Evolutionary conservation across 2,113 vertebrate genomes (phyloP).

Genomic region (Aspiorhynchus laticeps): DNA sequence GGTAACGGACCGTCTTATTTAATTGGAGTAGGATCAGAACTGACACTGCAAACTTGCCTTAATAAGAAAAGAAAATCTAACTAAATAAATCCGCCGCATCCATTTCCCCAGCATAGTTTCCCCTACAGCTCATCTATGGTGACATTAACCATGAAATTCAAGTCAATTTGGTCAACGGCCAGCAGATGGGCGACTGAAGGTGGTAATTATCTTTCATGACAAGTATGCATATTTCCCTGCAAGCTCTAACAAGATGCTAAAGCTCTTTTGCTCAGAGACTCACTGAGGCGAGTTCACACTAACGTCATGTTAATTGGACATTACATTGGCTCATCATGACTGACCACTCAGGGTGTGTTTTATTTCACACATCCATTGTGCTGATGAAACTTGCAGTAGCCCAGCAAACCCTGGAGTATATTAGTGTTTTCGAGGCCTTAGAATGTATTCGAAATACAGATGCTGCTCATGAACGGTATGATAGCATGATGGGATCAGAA

Average conservation of each 20-base stretch:
- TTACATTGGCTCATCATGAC: slow-evolving; percentile 38
- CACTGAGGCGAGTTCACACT: slow-evolving; percentile 43
- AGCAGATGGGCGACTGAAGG: slow-evolving; percentile 49
- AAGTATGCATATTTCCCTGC: slow-evolving; percentile 45
- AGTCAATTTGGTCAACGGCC: slow-evolving; percentile 46
- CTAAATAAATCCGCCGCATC: not conserved
- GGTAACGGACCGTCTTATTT: not conserved
- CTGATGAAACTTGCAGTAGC: not conserved
- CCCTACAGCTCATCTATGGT: slow-evolving; percentile 2
- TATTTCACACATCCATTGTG: slow-evolving; percentile 17
- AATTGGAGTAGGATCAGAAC: slow-evolving; percentile 8
- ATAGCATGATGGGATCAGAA: not conserved
- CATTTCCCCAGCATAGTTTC: not conserved
- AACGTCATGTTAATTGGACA: slow-evolving; percentile 57
- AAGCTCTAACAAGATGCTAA: slow-evolving; percentile 57
- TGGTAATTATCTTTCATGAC: slow-evolving; percentile 58
- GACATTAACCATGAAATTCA: slow-evolving; percentile 45
- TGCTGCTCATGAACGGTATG: not conserved
- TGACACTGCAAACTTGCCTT: not conserved
- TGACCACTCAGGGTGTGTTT: slow-evolving; percentile 1
- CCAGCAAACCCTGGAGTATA: not conserved
- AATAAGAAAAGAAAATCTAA: not conserved
- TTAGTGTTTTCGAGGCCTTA: not conserved
- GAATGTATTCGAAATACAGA: not conserved
- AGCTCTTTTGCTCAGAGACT: slow-evolving; percentile 42